Evolutionary conservation across 2,113 vertebrate genomes (phyloP), one percentile per base, ranked within the genome.

Genomic region (Octodon degus): DNA sequence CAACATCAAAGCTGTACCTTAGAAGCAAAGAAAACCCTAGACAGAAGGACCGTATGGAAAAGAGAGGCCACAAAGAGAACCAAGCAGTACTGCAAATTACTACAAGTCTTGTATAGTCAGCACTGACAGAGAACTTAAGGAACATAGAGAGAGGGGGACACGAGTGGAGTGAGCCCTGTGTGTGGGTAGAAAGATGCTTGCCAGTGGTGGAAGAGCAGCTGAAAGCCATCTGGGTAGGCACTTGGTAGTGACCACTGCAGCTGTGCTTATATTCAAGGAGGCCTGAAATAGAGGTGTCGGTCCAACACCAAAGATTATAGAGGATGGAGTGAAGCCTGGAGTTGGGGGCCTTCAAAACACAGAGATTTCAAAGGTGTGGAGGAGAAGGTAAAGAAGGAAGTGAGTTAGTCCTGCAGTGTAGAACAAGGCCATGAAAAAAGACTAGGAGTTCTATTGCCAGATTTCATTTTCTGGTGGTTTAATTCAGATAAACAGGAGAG

Each of bases 21-120:
- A 47, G n/a, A 0, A 43, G 34, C 2, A 37, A n/a, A 53, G 13
- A 0, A n/a, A 30, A 5, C 24, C 25, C 34, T 0, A 13, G 62
- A 4, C 20, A 85, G n/a, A 50, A 2, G 50, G 32, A 13, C 7
- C 30, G 7, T 47, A 81, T 4, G 12, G 24, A 24, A 4, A 58
- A n/a, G 82, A 4, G 20, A 30, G 25, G 47, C 25, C 60, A 74
- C 22, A 60, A 22, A 86, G 70, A 65, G 34, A 30, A 53, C 0
- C 5, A n/a, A 62, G 55, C 62, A 65, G 27, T 1, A 6, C 7
- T 4, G 43, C 50, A 40, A 22, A 7, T 30, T 30, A 32, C 30
- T 47, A 40, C 0, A 6, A 50, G 32, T 50, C 34, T 53, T 34
- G 60, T 2, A 32, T 0, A 47, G 53, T 60, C 19, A 60, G 13